Evolutionary conservation across 2,797 vertebrate species (phyloP).

Genomic region (Rhynchonycteris naso): DNA sequence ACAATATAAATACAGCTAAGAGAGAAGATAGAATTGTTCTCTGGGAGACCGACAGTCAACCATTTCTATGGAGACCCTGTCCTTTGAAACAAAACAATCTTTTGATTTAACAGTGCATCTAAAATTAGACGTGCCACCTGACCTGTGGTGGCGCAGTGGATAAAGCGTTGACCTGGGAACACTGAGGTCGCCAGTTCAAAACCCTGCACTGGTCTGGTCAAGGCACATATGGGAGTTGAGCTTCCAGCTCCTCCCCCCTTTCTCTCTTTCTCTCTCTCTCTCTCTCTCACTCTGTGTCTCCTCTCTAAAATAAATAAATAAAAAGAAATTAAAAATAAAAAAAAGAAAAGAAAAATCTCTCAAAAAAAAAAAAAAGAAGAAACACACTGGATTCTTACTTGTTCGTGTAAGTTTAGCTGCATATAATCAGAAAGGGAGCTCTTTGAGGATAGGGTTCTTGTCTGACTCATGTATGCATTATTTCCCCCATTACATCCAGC

Average conservation of each 20-base stretch:
- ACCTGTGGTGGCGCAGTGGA: too few relatives aligned
- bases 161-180: too few relatives aligned
- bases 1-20: background rate
- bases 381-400: background rate
- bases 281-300: too few relatives aligned
- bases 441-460: background rate
- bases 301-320: too few relatives aligned
- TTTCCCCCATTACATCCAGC: background rate
- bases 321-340: too few relatives aligned
- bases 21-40: conserved; percentile 7
- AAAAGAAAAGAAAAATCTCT: too few relatives aligned
- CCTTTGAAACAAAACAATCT: background rate
- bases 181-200: too few relatives aligned
- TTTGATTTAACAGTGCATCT: background rate
- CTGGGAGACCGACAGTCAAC: background rate
- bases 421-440: background rate
- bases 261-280: too few relatives aligned
- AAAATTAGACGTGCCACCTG: background rate
- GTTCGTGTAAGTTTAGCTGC: conserved; percentile 10
- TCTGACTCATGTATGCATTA: background rate
- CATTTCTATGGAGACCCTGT: background rate
- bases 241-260: too few relatives aligned
- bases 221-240: too few relatives aligned
- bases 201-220: too few relatives aligned
- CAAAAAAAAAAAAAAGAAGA: too few relatives aligned